Evolutionary conservation across 1,140 invertebrate genomes (phyloP), one percentile per base, ranked within the genome.

Genomic region (Coptotermes formosanus): DNA sequence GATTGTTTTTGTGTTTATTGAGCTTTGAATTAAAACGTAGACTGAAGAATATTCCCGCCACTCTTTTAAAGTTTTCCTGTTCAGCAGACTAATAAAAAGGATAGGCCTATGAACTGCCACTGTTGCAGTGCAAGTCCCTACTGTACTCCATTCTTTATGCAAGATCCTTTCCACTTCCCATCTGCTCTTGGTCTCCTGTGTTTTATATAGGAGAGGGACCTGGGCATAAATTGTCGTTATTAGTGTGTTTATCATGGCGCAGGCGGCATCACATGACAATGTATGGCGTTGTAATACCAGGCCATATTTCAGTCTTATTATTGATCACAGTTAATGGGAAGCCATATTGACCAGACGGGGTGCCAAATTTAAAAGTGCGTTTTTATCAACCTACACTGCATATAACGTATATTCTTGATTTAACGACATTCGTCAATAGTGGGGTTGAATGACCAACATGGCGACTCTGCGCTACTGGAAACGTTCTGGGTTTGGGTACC

Each of bases 201-300:
- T 75, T 75, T 75, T 75, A 30, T 30, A 30, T 75, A 75, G 14
- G n/a, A 75, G n/a, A 64, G n/a, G 14, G 64, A 75, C 64, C 7
- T 30, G 64, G 9, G 7, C n/a, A 75, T 75, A 75, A 75, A 75
- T 75, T 75, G 64, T 75, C 64, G 64, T 75, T 75, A 75, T 75
- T 75, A 25, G 64, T n/a, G 30, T 75, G 64, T 75, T n/a, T 75
- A 75, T 75, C 25, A 75, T 75, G 64, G n/a, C 64, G n/a, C 64
- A 75, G 9, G 64, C 64, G 64, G 64, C n/a, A 16, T 30, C 25
- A 30, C 64, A n/a, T 75, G 64, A 75, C 64, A 75, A 75, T 75
- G 25, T 75, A 75, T 75, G 64, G 64, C 64, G 59, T 21, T n/a
- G 64, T 75, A 30, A 8, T 9, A 75, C 7, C 64, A 30, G n/a